phyloP scores from a whole-genome alignment of 2,797 vertebrate genomes.

The Chloroceryle inda region DNA sequence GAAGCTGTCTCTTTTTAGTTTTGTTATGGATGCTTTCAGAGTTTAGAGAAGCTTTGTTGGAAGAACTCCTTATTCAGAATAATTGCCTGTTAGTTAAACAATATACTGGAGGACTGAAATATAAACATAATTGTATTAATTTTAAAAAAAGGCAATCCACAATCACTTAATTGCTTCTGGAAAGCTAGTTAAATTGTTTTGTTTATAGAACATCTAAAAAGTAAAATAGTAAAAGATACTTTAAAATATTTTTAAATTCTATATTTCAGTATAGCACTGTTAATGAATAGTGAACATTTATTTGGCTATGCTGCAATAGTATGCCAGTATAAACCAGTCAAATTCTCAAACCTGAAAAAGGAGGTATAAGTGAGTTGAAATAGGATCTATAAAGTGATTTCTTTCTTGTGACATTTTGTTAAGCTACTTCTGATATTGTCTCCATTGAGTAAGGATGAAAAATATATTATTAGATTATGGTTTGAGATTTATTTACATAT shows the following conservation, averaged over 20 bases:
- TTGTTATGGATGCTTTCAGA: background rate
- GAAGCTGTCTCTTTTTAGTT: background rate
- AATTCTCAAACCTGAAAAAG: constrained; percentile 25
- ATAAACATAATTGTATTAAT: background rate
- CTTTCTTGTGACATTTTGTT: constrained; percentile 78
- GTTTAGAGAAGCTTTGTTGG: background rate
- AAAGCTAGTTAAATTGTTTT: background rate
- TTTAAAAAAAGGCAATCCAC: background rate
- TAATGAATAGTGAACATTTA: background rate
- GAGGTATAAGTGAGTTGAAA: constrained; percentile 69
- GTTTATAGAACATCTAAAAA: background rate
- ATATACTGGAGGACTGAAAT: constrained; percentile 18
- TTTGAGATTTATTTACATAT: constrained; percentile 82
- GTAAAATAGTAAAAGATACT: background rate
- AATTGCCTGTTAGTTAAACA: background rate
- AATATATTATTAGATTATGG: constrained; percentile 56
- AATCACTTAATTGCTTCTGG: background rate
- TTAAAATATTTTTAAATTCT: background rate
- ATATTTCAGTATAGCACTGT: background rate
- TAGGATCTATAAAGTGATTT: constrained; percentile 77
- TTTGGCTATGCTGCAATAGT: background rate
- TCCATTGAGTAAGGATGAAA: constrained; percentile 78
- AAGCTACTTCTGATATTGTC: constrained; percentile 81
- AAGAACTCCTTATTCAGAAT: background rate
- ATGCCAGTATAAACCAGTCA: background rate